Base-by-base conservation (phyloP, 2,888 invertebrate genomes). In the Pandemis corylana region DNA sequence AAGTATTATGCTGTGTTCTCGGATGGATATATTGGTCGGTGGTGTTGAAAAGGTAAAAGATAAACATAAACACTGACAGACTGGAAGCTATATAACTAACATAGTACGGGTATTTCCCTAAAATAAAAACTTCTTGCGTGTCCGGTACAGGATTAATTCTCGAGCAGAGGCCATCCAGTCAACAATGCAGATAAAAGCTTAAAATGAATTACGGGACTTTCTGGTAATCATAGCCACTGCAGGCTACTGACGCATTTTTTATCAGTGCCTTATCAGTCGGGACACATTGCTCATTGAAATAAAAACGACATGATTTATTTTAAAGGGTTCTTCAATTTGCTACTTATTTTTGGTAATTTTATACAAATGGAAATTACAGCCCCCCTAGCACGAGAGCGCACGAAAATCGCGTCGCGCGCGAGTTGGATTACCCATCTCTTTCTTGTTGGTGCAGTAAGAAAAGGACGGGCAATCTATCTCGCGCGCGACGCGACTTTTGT, bases 271-370 rank as follows among this genome's bases (percentile, higher is more conserved):
- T 65, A 65, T 65, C 65, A 12, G 3, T 41, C 42, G 7, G 67
- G 67, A 67, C 36, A 20, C 53, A 15, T 7, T 41, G 51, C 13
- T 66, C 12, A 41, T 36, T n/a, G 36, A 66, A 66, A 66, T 12
- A 28, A 65, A 65, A 13, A 20, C 20, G 10, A 56, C 20, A 67
- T 53, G 67, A 53, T 15, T 67, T 36, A 67, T 67, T 15, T 53
- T 53, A 10, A 53, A 49, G 12, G 20, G 67, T 41, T 53, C 10
- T 51, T 42, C 59, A 20, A 20, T 20, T 28, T 28, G 12, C 59
- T 59, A 59, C 59, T 56, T 56, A 51, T 51, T 51, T 12, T n/a
- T 5, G n/a, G 51, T 51, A n/a, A 51, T 51, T 49, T 12, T 13
- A 49, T 13, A 13, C 13, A 13, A 5, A 49, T 49, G 13, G 12